Conservation (phyloP, 2,113 vertebrate genomes). For the Alouatta palliata region DNA sequence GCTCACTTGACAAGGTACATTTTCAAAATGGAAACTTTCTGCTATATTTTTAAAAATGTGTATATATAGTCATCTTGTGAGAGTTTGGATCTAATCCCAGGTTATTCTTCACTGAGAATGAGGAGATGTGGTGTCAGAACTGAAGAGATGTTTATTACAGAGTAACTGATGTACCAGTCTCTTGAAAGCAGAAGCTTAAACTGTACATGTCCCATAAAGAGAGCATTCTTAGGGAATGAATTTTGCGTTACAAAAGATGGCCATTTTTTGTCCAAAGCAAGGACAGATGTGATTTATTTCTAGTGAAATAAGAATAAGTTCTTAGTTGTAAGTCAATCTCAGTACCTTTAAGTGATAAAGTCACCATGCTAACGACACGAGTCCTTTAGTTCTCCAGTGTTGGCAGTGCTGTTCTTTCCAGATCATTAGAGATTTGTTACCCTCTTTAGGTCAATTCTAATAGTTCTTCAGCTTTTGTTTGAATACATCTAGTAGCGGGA, state of each 20-base stretch:
- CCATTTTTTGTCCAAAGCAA: not conserved
- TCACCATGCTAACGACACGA: not conserved
- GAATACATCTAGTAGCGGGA: not conserved
- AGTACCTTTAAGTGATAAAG: constrained; percentile 6
- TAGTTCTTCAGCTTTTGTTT: not conserved
- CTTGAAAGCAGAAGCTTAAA: not conserved
- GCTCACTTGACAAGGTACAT: not conserved
- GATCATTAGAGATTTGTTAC: not conserved
- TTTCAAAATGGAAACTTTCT: constrained; percentile 24
- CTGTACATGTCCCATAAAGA: not conserved
- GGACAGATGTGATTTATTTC: constrained; percentile 21
- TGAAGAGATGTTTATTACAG: constrained; percentile 12
- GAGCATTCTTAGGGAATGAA: not conserved
- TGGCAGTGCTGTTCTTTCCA: not conserved
- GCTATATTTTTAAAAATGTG: not conserved
- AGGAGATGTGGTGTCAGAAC: not conserved
- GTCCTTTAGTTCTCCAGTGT: not conserved
- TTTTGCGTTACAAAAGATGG: constrained; percentile 24
- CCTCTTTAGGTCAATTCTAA: not conserved
- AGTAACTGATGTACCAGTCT: constrained; percentile 19
- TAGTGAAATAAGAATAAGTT: constrained; percentile 18
- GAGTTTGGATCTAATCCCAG: not conserved
- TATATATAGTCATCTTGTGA: constrained; percentile 17
- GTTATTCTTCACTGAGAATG: constrained; percentile 13
- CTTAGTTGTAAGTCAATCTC: constrained; percentile 37